These are phyloP conservation scores for Imbricaverruca yamaguchii DNA, from an alignment of 2,888 invertebrate species.

Conservation along the genomic window DNA sequence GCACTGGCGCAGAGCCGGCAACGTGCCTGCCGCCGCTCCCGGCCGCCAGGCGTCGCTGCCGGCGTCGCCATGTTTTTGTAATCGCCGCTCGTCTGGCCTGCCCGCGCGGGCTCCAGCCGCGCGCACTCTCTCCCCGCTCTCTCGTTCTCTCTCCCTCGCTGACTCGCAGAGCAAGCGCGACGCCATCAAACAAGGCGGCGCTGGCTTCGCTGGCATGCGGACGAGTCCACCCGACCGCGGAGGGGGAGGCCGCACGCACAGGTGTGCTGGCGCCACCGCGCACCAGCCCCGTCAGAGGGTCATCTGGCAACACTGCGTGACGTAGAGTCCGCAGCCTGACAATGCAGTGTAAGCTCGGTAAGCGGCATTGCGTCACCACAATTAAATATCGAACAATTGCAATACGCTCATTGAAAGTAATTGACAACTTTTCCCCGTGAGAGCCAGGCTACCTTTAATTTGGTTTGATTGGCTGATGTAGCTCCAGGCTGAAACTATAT, in stretches of 20 bases:
- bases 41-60: not conserved
- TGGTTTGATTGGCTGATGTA: too few relatives aligned
- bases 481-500: too few relatives aligned
- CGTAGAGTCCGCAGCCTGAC: not conserved
- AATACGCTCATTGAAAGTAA: too few relatives aligned
- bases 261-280: not conserved
- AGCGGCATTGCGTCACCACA: too few relatives aligned
- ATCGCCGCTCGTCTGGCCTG: not conserved
- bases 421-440: too few relatives aligned
- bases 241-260: not conserved
- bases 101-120: not conserved
- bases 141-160: too few relatives aligned
- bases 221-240: not conserved
- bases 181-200: not conserved
- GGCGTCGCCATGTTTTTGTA: not conserved
- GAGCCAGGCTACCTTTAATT: too few relatives aligned
- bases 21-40: not conserved
- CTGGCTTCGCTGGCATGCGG: conserved; percentile 15
- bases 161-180: not conserved
- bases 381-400: too few relatives aligned
- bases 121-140: not conserved
- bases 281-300: not conserved
- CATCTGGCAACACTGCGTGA: not conserved
- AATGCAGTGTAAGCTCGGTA: too few relatives aligned
- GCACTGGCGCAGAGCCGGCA: not conserved